Base-by-base conservation (phyloP, 2,888 invertebrate genomes). In the Ennomos quercinarius region DNA sequence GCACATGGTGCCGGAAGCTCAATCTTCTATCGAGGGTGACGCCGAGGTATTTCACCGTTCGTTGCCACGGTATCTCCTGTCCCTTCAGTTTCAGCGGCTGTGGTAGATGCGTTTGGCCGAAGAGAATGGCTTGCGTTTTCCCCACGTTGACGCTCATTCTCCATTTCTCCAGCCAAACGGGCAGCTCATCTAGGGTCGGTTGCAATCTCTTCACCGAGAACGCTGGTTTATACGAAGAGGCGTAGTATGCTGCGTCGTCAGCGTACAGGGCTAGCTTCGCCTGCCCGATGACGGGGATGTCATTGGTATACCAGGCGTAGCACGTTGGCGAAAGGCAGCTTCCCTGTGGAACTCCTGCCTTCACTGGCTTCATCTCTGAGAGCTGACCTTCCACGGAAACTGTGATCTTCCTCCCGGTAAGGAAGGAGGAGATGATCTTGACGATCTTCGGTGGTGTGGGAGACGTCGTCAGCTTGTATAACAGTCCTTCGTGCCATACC, bases 401-500 rank as follows among this genome's bases (percentile, higher is more conserved):
- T 10, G 39, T n/a, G n/a, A 39, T 17, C 17, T 17, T 17, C 17
- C 17, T 17, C 17, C 17, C 17, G 17, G 17, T 3, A 3, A 75
- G 65, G 55, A 70, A 75, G 8, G 67, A 61, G 9, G 51, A 58
- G 8, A 71, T 9, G 9, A 68, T 40, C 10, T 12, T 59, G 12
- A 73, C 10, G 10, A 68, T 40, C 12, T 12, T 46, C 6, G 38
- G 52, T 1, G 68, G 70, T 10, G 54, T 13, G 0, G 55, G 2
- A 0, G 67, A 38, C 4, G 10, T 41, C 0, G 63, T 12, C n/a
- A 76, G 51, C 39, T 76, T 77, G 56, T 61, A 69, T 0, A 76
- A 17, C 10, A 78, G 65, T 1, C 78, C 75, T 8, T 58, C 59
- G 47, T 77, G 75, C 76, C 76, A 76, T 0, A 79, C 74, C 0